Evolutionary conservation across 1,140 invertebrate genomes (phyloP), one percentile per base, ranked within the genome.

Genomic region (Drosophila bipectinata): DNA sequence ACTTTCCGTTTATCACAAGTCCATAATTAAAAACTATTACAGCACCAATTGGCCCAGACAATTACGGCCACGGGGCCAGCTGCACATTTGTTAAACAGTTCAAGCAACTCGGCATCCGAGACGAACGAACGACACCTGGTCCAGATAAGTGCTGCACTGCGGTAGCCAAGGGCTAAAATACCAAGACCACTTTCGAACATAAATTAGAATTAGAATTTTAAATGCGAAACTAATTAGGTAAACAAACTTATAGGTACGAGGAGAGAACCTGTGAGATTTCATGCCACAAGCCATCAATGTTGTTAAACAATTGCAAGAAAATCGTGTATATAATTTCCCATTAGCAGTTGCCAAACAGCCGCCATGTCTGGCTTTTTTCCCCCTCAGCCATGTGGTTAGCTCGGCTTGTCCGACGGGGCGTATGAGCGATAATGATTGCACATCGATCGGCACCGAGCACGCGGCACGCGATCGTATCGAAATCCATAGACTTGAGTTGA

Each of bases 151-250:
- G 66, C 72, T 15, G 47, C 26, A 37, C 34, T 45, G 10, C 21
- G 21, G 57, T 52, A 58, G 54, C 62, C 71, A 75, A 73, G 67
- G 72, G 72, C 59, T 64, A 32, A 26, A 39, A 66, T 60, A 71
- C 63, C 44, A 52, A 59, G 51, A 80, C 82, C 64, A 79, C 82
- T 88, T 88, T 87, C 82, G 77, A 87, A 79, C 79, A 88, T 87
- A 88, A 88, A 88, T 88, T 79, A 79, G 69, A 71, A 83, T 87
- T 87, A 87, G 79, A 88, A 87, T 87, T 88, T 83, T 83, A 87
- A 87, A 87, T 87, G 63, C 75, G 58, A 61, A 32, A 67, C 79
- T 83, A 83, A 88, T 87, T 88, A 87, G 72, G 71, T 59, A 54
- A 58, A 57, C 26, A 52, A 47, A 53, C 45, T 18, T 64, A 71